Base-by-base conservation (phyloP, 1,140 invertebrate species). In the Fopius arisanus region DNA sequence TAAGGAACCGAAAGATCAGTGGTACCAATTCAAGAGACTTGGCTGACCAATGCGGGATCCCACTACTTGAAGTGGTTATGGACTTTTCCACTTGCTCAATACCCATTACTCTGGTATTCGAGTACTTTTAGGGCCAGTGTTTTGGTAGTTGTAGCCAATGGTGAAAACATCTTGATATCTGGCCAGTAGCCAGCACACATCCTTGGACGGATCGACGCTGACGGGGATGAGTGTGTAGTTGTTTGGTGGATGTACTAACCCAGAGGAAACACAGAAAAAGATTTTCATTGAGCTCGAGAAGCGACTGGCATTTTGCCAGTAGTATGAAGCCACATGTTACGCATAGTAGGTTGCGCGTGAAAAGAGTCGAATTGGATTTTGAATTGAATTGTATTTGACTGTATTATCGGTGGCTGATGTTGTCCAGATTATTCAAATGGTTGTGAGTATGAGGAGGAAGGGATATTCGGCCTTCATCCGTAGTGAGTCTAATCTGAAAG, bases 201-300 rank as follows among this genome's bases (percentile, higher is more conserved):
- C 79, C 83, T 51, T 21, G n/a, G 19, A 16, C 14, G 43, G 19
- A 14, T 85, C 80, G 82, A 81, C 79, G 72, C 78, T 78, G 80
- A 82, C 81, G 81, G 82, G 21, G 41, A 37, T 21, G 37, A 28
- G 40, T 40, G 29, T 43, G 54, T 31, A 21, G 3, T 12, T 48
- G 21, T 41, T 16, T 43, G n/a, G 37, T 43, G 41, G 41, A 54
- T 54, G 16, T 83, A 75, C 78, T 85, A 87, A 86, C 84, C 84
- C 70, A 59, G n/a, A n/a, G n/a, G n/a, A n/a, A 59, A 59, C 54
- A 23, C 54, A 26, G 54, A 87, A 82, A 86, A 77, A 88, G 87
- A 84, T 87, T 86, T 88, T 85, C 86, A 88, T 88, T 88, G 84
- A 88, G 85, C 26, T 59, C 23, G 54, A 23, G 54, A 16, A 77